phyloP scores from a whole-genome alignment of 2,113 vertebrate genomes.

The Ammodytes dubius region DNA sequence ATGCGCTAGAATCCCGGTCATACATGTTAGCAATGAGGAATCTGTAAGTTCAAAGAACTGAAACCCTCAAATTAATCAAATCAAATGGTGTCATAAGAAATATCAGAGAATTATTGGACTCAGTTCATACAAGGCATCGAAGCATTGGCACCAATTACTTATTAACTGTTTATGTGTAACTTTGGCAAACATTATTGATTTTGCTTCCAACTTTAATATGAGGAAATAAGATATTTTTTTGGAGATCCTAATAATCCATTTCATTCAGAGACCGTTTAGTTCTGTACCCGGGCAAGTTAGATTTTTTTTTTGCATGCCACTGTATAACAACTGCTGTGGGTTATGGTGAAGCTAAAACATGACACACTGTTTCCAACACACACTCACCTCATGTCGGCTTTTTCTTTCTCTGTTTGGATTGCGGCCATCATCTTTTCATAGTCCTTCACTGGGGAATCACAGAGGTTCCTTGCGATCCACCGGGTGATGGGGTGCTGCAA shows the following conservation, averaged over 20 bases:
- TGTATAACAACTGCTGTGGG: neutral
- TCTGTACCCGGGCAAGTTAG: neutral
- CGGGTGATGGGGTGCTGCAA: conserved; percentile 94
- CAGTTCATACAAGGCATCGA: neutral
- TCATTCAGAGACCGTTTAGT: neutral
- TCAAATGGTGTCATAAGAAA: neutral
- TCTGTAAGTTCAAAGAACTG: neutral
- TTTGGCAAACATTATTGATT: no score
- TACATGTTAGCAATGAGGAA: no score
- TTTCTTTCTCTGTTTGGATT: conserved; percentile 87
- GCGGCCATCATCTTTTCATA: conserved; percentile 93
- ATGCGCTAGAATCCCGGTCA: neutral
- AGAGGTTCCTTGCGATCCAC: conserved; percentile 88
- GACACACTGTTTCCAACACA: neutral
- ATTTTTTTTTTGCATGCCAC: neutral
- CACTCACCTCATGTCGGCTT: conserved; percentile 88
- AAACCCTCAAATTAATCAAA: neutral
- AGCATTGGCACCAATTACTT: neutral
- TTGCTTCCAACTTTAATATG: no score
- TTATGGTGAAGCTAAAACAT: neutral
- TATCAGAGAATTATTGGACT: neutral
- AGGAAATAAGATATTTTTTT: neutral
- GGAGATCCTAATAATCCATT: neutral
- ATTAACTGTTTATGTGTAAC: neutral
- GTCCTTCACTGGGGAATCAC: conserved; percentile 89